Evolutionary conservation across 2,888 invertebrate species (phyloP), one percentile per base, ranked within the genome.

Genomic region (Alitta virens): DNA sequence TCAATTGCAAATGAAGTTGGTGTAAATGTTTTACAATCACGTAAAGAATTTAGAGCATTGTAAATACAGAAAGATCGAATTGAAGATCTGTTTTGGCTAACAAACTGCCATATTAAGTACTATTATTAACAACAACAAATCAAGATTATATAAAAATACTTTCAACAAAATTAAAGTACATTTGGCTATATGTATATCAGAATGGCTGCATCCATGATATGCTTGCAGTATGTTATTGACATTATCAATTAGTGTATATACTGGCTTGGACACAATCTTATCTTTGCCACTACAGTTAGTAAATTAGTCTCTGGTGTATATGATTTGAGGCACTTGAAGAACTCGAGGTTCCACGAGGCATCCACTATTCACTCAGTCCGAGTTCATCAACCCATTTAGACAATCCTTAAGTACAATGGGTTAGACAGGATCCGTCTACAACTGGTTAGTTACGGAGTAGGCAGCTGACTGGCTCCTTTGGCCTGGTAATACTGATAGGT

Each of bases 401-500:
- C 60, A 60, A 60, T 54, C 60, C 25, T 53, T 51, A 52, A 52
- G 52, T 54, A 54, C 16, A 23, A 27, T 12, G 33, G 40, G 49
- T 40, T 23, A 53, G 23, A 23, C 21, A 42, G 27, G 51, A 27
- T 60, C 54, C 60, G 60, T 52, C 53, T 60, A 60, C 51, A 40
- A 59, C 59, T 49, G 12, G 38, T 56, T 56, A 40, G 24, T 49
- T 46, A 24, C 26, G 27, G 52, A 33, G 33, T 33, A 52, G 54
- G 46, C 60, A 60, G 60, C 60, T 40, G 52, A 53, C 38, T 27
- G 46, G 52, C 54, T 60, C 60, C 52, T 52, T 23, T 23, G 50
- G 27, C 60, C 18, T 27, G 23, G 60, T 60, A 60, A 60, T 60
- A 60, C 60, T 60, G 60, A 42, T 51, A 60, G 60, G 60, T 60